Conservation (phyloP, 2,797 vertebrate species). For the Decapterus maruadsi region DNA sequence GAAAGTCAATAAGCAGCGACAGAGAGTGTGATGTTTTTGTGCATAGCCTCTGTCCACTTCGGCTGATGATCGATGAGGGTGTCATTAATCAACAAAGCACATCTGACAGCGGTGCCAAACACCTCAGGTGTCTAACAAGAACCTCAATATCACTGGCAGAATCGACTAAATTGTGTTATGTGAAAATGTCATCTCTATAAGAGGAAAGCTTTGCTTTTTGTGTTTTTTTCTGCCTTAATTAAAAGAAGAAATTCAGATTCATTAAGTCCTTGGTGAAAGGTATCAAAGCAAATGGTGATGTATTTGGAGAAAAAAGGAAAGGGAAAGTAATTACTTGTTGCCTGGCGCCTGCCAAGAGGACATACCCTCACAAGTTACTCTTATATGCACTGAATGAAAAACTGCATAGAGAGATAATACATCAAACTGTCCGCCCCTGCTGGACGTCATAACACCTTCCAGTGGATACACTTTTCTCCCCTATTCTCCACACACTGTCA, state of each 20-base stretch:
- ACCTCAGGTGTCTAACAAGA: conserved; percentile 64
- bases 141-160: conserved; percentile 57
- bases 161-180: conserved; percentile 26
- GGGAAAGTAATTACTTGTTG: conserved; percentile 34
- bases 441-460: conserved; percentile 9
- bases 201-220: conserved; percentile 6
- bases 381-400: conserved; percentile 23
- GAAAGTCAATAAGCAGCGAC: conserved; percentile 70
- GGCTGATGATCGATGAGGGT: conserved; percentile 71
- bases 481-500: conserved; percentile 45
- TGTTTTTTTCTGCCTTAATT: neutral
- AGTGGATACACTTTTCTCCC: conserved; percentile 30
- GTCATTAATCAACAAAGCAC: conserved; percentile 81
- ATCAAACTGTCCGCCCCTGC: conserved; percentile 38
- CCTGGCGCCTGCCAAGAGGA: conserved; percentile 26
- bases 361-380: neutral
- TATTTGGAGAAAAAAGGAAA: neutral
- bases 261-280: conserved; percentile 5
- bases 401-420: conserved; percentile 32
- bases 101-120: conserved; percentile 69
- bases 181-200: neutral
- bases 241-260: neutral
- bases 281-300: conserved; percentile 41
- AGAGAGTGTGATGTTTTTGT: conserved; percentile 59
- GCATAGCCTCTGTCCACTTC: conserved; percentile 52